A percentile compares a stretch with the other conserved stretches of the same genome.
Conservation (phyloP, 2,888 invertebrate genomes). For the Orthonevra nobilis region DNA sequence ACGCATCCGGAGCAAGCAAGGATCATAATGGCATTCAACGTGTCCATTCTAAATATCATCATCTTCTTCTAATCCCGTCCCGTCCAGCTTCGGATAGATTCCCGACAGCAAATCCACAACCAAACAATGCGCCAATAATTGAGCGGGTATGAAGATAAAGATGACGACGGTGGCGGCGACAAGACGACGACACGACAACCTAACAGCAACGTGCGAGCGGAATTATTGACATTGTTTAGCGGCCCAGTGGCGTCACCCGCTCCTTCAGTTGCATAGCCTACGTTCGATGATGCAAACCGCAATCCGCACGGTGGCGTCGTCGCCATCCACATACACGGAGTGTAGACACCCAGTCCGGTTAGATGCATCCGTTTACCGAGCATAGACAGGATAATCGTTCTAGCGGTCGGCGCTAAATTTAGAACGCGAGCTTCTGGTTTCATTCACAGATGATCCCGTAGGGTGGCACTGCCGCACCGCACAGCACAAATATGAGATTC, state of each 20-base stretch:
- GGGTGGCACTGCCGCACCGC: slow-evolving; percentile 15
- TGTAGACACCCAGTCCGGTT: slow-evolving; percentile 40
- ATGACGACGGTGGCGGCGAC: slow-evolving; percentile 27
- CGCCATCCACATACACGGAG: slow-evolving; percentile 66
- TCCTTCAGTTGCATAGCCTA: slow-evolving; percentile 71
- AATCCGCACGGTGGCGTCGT: slow-evolving; percentile 72
- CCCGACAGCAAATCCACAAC: slow-evolving; percentile 23
- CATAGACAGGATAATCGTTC: slow-evolving; percentile 58
- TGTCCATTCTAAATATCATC: slow-evolving; percentile 49
- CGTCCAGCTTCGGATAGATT: no score
- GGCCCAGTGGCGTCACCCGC: slow-evolving; percentile 59
- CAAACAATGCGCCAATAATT: slow-evolving; percentile 62
- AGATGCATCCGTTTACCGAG: slow-evolving; percentile 23
- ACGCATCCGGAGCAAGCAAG: slow-evolving; percentile 38
- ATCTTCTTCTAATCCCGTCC: slow-evolving; percentile 23
- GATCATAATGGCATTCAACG: slow-evolving; percentile 64
- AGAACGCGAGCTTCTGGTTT: slow-evolving; percentile 61
- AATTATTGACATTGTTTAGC: slow-evolving; percentile 68
- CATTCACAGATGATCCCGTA: slow-evolving; percentile 48
- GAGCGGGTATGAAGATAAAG: slow-evolving; percentile 24
- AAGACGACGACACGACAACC: slow-evolving; percentile 36
- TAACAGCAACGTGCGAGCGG: slow-evolving; percentile 32
- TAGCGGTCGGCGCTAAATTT: slow-evolving; percentile 44
- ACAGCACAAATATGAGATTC: slow-evolving; percentile 25
- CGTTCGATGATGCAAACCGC: slow-evolving; percentile 71